phyloP scores from a whole-genome alignment of 2,113 vertebrate genomes.

The Lepisosteus oculatus region DNA sequence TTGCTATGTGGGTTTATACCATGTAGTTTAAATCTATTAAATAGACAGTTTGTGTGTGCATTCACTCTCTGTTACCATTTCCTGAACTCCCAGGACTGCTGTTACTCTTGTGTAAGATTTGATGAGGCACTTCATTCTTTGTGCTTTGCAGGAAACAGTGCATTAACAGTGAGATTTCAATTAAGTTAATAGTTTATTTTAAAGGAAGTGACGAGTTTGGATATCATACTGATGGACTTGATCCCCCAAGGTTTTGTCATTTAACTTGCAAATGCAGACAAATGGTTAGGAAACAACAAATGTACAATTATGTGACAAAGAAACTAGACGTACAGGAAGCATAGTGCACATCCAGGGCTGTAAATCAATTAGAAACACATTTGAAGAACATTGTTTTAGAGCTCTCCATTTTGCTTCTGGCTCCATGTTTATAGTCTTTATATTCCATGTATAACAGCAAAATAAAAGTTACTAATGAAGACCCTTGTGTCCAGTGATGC shows the following conservation, averaged over 20 bases:
- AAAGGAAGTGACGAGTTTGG: background rate
- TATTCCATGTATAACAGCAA: too few species aligned
- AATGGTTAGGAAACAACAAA: too few species aligned
- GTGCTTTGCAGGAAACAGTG: conserved; percentile 14
- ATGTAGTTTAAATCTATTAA: conserved; percentile 5
- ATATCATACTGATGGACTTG: too few species aligned
- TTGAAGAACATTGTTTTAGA: too few species aligned
- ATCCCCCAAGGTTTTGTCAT: background rate
- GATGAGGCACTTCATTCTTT: conserved; percentile 16
- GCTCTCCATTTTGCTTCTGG: too few species aligned
- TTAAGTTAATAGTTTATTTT: background rate
- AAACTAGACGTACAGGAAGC: too few species aligned
- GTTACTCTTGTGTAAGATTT: conserved; percentile 15
- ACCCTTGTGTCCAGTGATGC: too few species aligned
- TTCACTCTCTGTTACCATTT: background rate
- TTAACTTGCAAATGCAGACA: background rate
- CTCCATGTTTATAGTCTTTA: too few species aligned
- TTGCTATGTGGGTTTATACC: background rate
- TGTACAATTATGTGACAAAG: too few species aligned
- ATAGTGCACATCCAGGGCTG: too few species aligned
- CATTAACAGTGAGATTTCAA: background rate
- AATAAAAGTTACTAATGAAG: too few species aligned
- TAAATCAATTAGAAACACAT: too few species aligned
- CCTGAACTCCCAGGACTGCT: conserved; percentile 12
- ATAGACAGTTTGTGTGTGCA: background rate